phyloP scores from a whole-genome alignment of 1,140 invertebrate genomes.

The Phthorimaea operculella region DNA sequence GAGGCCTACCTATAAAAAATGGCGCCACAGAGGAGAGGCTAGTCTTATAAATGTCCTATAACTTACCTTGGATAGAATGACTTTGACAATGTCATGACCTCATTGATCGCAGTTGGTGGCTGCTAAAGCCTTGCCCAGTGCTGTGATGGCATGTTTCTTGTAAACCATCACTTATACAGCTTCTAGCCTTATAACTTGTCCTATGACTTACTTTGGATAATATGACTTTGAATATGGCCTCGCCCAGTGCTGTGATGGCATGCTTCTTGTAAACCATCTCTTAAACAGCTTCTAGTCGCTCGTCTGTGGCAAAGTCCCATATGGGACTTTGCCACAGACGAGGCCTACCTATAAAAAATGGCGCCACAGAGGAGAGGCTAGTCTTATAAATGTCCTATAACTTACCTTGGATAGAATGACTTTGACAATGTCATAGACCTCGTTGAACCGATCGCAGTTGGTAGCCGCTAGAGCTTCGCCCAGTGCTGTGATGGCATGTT shows the following conservation, averaged over 20 bases:
- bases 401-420: conserved; percentile 69
- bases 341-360: too few relatives aligned
- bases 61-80: conserved; percentile 68
- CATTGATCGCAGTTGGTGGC: conserved; percentile 77
- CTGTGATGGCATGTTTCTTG: conserved; percentile 78
- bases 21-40: too few relatives aligned
- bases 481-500: conserved; percentile 77
- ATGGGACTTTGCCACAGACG: too few relatives aligned
- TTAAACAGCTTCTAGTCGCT: too few relatives aligned
- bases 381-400: too few relatives aligned
- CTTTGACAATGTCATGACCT: conserved; percentile 79
- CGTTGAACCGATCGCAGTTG: conserved; percentile 79
- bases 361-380: too few relatives aligned
- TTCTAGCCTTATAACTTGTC: conserved; percentile 81
- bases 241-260: too few relatives aligned
- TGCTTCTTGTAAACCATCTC: too few relatives aligned
- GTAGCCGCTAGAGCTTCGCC: conserved; percentile 80
- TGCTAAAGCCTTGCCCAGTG: conserved; percentile 79
- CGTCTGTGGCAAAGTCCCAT: too few relatives aligned
- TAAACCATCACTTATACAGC: conserved; percentile 83
- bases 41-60: too few relatives aligned
- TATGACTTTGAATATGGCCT: too few relatives aligned
- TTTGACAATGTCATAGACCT: conserved; percentile 81
- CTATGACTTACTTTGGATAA: conserved; percentile 70
- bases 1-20: too few relatives aligned